Percentiles rank a stretch among this genome's conserved stretches.
Conservation (phyloP, 2,888 invertebrate genomes). For the Stenichneumon culpator region DNA sequence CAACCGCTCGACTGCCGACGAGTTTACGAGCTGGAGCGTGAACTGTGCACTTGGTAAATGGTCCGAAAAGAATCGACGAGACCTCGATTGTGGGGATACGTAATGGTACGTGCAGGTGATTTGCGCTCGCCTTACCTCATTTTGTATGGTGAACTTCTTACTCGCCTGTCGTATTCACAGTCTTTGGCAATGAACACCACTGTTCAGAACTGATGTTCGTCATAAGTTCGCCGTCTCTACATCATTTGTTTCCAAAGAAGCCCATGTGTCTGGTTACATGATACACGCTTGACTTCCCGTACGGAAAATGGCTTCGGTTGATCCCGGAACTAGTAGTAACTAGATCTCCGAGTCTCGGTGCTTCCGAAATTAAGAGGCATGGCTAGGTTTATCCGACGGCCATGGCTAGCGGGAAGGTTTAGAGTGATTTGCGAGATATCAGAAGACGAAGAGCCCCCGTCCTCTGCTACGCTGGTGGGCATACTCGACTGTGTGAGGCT, state of each 20-base stretch:
- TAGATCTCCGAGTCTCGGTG: conserved; percentile 24
- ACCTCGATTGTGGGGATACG: conserved; percentile 62
- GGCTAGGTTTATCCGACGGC: conserved; percentile 62
- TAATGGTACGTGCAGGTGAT: conserved; percentile 75
- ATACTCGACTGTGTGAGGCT: conserved; percentile 26
- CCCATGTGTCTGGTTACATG: not conserved
- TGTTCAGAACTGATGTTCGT: conserved; percentile 6
- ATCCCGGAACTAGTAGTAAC: not conserved
- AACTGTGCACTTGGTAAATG: conserved; percentile 71
- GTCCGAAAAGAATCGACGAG: conserved; percentile 73
- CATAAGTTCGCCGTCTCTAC: not conserved
- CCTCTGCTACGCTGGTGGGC: conserved; percentile 40
- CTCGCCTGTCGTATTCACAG: conserved; percentile 41
- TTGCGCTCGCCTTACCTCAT: conserved; percentile 53
- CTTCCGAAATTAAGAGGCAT: conserved; percentile 62
- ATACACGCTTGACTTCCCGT: not conserved
- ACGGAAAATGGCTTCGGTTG: conserved; percentile 2
- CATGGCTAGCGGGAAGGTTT: conserved; percentile 42
- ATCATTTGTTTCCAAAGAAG: not conserved
- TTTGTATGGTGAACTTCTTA: conserved; percentile 5
- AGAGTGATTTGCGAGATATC: conserved; percentile 71
- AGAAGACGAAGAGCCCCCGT: conserved; percentile 63
- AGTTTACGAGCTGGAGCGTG: conserved; percentile 22
- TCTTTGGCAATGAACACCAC: conserved; percentile 16
- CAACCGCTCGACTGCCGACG: conserved; percentile 26